A percentile compares a stretch with the other conserved stretches of the same genome.
Conservation (phyloP, 2,888 invertebrate genomes). For the Sarcophaga rosellei region DNA sequence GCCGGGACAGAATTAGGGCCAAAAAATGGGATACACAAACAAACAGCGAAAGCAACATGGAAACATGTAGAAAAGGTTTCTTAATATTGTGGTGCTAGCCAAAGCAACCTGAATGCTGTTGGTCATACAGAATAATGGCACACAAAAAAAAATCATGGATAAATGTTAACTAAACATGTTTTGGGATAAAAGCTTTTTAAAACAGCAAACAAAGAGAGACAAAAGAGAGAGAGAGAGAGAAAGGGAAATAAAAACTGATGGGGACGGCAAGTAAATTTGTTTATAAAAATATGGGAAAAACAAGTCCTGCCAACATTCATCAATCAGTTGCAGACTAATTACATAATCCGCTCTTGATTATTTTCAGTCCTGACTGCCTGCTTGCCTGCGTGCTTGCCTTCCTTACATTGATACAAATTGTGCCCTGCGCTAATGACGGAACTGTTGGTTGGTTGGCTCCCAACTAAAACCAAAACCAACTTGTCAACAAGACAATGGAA, state of each 20-base stretch:
- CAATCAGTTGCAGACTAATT: slow-evolving; percentile 81
- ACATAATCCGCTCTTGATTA: slow-evolving; percentile 81
- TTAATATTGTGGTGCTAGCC: background rate
- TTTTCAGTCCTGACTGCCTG: background rate
- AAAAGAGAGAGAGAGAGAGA: no score
- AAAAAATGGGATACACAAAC: slow-evolving; percentile 19
- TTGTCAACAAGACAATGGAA: slow-evolving; percentile 57
- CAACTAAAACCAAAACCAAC: slow-evolving; percentile 15
- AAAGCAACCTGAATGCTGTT: background rate
- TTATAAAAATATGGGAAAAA: slow-evolving; percentile 5
- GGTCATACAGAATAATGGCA: background rate
- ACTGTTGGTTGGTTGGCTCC: slow-evolving; percentile 21
- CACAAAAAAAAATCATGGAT: background rate
- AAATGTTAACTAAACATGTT: slow-evolving; percentile 36
- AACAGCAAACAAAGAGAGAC: slow-evolving; percentile 8
- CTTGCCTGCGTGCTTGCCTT: slow-evolving; percentile 68
- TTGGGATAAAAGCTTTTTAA: slow-evolving; percentile 61
- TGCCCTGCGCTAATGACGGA: slow-evolving; percentile 57
- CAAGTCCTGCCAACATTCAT: slow-evolving; percentile 76
- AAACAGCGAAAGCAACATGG: background rate
- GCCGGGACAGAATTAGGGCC: slow-evolving; percentile 50
- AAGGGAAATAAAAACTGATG: no score
- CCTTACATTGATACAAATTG: slow-evolving; percentile 70
- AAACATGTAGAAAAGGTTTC: background rate
- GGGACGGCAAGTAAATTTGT: no score